These are phyloP conservation scores for Drosophila flavopinicola DNA, from an alignment of 2,888 invertebrate genomes.

Conservation along the genomic window DNA sequence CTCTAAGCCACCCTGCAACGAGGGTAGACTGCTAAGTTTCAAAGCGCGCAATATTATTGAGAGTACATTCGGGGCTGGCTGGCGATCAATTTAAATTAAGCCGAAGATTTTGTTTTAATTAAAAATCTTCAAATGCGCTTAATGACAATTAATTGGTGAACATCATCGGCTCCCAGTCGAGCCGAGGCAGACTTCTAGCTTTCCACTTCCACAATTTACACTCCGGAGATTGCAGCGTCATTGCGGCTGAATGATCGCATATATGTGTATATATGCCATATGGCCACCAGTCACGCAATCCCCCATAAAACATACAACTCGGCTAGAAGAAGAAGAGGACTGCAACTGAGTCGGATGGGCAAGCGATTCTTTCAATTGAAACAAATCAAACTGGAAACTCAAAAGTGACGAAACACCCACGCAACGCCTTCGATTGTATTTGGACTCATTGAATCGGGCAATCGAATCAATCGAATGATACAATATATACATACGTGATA, in stretches of 20 bases:
- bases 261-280: slow-evolving; percentile 47
- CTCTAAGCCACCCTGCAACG: neutral
- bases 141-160: slow-evolving; percentile 80
- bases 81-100: slow-evolving; percentile 80
- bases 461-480: slow-evolving; percentile 28
- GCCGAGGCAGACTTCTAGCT: slow-evolving; percentile 26
- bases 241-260: slow-evolving; percentile 31
- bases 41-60: slow-evolving; percentile 56
- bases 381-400: slow-evolving; percentile 70
- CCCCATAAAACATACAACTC: slow-evolving; percentile 56
- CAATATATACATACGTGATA: slow-evolving; percentile 14
- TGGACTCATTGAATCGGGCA: neutral
- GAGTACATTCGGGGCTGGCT: slow-evolving; percentile 36
- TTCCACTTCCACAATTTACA: slow-evolving; percentile 47
- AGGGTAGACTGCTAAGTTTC: slow-evolving; percentile 7
- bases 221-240: slow-evolving; percentile 50
- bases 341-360: slow-evolving; percentile 18
- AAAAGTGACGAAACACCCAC: slow-evolving; percentile 55
- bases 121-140: slow-evolving; percentile 81
- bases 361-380: slow-evolving; percentile 68
- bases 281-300: slow-evolving; percentile 76
- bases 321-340: no score
- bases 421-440: slow-evolving; percentile 51
- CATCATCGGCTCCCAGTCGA: slow-evolving; percentile 51
- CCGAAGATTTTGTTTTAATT: slow-evolving; percentile 79